Evolutionary conservation across 2,888 invertebrate genomes (phyloP).

Genomic region (Diadromus collaris): DNA sequence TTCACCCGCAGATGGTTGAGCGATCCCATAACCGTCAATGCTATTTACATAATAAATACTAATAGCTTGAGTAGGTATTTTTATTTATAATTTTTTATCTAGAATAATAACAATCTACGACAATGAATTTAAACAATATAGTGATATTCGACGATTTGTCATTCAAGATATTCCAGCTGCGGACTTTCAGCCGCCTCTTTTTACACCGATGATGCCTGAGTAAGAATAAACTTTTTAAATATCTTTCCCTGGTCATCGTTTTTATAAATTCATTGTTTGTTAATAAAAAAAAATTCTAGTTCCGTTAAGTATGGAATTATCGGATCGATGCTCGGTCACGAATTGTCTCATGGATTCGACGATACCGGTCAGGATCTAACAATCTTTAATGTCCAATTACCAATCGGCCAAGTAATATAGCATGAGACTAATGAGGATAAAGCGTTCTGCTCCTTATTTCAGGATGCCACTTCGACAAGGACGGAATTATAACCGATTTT

Average conservation of each 20-base stretch:
- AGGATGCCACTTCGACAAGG: slow-evolving; percentile 50
- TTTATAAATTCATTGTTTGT: background rate
- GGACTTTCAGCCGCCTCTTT: slow-evolving; percentile 63
- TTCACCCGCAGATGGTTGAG: slow-evolving; percentile 59
- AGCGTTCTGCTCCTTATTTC: background rate
- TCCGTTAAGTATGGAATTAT: slow-evolving; percentile 62
- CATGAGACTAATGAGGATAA: background rate
- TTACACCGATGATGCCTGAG: slow-evolving; percentile 60
- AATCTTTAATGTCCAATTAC: background rate
- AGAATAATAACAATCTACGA: background rate
- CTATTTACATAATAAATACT: slow-evolving; percentile 50
- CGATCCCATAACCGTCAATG: slow-evolving; percentile 61
- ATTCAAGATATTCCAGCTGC: slow-evolving; percentile 64
- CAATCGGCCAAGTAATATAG: background rate
- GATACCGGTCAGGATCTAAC: slow-evolving; percentile 51
- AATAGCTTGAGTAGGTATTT: slow-evolving; percentile 63
- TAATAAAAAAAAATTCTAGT: too few species aligned
- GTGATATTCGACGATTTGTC: background rate
- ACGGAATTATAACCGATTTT: slow-evolving; percentile 45
- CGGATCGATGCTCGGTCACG: slow-evolving; percentile 64
- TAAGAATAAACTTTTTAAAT: slow-evolving; percentile 31
- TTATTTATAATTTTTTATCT: background rate
- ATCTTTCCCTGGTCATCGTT: background rate
- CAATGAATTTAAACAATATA: background rate
- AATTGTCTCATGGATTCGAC: slow-evolving; percentile 63